phyloP scores from a whole-genome alignment of 2,888 invertebrate genomes.

The Rotaria sp. region DNA sequence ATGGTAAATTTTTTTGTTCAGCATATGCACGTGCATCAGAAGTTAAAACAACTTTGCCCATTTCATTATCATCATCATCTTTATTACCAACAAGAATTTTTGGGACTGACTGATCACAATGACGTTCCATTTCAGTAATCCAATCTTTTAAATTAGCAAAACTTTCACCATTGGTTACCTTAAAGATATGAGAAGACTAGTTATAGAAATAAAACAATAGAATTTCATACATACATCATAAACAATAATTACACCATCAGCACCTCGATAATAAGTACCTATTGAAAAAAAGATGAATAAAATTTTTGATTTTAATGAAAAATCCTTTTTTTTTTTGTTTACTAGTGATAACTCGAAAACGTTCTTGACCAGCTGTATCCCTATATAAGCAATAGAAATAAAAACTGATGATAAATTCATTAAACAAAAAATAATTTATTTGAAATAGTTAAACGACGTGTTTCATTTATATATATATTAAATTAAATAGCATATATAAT shows the following conservation, averaged over 20 bases:
- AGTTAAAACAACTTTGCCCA: slow-evolving; percentile 79
- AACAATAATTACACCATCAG: slow-evolving; percentile 97
- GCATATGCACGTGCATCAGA: slow-evolving; percentile 95
- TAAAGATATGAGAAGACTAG: background rate
- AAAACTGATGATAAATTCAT: background rate
- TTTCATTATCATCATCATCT: slow-evolving; percentile 53
- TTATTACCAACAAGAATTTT: slow-evolving; percentile 53
- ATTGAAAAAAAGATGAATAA: background rate
- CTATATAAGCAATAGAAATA: background rate
- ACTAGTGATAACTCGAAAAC: slow-evolving; percentile 18
- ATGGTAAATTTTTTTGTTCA: slow-evolving; percentile 87
- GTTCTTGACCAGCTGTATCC: slow-evolving; percentile 18
- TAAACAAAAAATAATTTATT: too few species aligned
- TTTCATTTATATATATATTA: too few species aligned
- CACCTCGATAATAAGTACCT: slow-evolving; percentile 74
- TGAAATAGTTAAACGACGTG: too few species aligned
- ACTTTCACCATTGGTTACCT: slow-evolving; percentile 76
- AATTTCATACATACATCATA: slow-evolving; percentile 73
- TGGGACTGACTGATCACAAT: slow-evolving; percentile 77
- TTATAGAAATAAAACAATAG: background rate
- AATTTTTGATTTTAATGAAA: background rate
- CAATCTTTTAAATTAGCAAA: slow-evolving; percentile 98
- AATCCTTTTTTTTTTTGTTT: background rate
- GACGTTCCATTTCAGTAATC: slow-evolving; percentile 97
- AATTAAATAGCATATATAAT: too few species aligned